phyloP scores from a whole-genome alignment of 2,113 vertebrate species.

The Chaenocephalus aceratus region DNA sequence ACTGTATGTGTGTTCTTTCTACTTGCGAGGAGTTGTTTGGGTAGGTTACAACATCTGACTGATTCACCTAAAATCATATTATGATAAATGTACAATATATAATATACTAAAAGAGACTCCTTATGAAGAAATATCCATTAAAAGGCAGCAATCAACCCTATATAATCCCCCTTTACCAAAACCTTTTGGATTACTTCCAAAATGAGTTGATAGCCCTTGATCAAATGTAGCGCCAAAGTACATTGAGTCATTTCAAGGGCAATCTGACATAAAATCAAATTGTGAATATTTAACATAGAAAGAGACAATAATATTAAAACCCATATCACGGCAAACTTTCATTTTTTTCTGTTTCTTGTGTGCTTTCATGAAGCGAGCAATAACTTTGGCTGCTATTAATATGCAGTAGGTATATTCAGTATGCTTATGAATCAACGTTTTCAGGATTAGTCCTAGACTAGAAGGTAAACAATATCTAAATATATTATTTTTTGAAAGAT shows the following conservation, averaged over 20 bases:
- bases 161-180: no score
- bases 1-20: background rate
- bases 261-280: background rate
- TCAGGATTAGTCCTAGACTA: background rate
- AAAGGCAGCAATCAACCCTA: background rate
- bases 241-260: background rate
- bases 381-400: background rate
- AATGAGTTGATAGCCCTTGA: background rate
- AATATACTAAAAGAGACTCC: background rate
- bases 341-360: background rate
- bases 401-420: background rate
- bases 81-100: background rate
- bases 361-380: background rate
- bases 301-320: background rate
- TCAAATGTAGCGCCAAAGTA: background rate
- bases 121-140: background rate
- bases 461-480: background rate
- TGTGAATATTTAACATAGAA: background rate
- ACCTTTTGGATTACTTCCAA: no score
- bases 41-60: background rate
- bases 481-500: background rate
- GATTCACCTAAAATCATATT: background rate
- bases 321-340: background rate
- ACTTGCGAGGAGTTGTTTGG: background rate
- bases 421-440: background rate